phyloP scores from a whole-genome alignment of 1,140 invertebrate species.

The Parasteatoda tepidariorum region DNA sequence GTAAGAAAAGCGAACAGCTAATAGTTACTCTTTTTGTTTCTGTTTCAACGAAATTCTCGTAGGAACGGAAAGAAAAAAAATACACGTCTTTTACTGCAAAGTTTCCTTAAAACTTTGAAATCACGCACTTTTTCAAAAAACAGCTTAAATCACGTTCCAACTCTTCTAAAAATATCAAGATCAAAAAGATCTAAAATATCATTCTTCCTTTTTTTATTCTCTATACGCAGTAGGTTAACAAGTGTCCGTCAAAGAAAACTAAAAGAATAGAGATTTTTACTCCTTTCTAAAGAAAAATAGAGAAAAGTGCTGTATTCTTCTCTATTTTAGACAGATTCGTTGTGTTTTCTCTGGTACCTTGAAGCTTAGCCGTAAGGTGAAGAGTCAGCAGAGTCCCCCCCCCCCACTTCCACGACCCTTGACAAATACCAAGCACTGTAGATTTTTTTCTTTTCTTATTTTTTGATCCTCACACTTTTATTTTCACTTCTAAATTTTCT shows the following conservation, averaged over 20 bases:
- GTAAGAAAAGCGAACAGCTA: too few relatives aligned
- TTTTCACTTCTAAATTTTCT: conserved; percentile 16
- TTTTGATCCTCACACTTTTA: background rate
- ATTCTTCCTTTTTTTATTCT: background rate
- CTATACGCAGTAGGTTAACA: conserved; percentile 29
- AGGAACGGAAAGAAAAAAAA: too few relatives aligned
- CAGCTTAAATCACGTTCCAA: conserved; percentile 25
- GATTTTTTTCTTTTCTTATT: conserved; percentile 17
- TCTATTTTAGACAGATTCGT: conserved; percentile 8
- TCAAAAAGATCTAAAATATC: too few relatives aligned
- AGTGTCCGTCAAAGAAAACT: conserved; percentile 23
- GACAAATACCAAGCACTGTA: background rate
- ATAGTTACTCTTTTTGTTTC: too few relatives aligned
- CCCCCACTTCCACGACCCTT: too few relatives aligned
- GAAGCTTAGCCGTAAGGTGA: conserved; percentile 30
- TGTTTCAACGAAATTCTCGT: too few relatives aligned
- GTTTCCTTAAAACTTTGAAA: background rate
- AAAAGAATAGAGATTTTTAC: conserved; percentile 9
- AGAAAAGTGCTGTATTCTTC: background rate
- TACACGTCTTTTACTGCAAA: too few relatives aligned
- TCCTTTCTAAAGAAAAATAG: background rate
- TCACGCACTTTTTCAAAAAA: conserved; percentile 21
- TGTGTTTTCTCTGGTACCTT: background rate
- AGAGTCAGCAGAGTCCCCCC: conserved; percentile 34
- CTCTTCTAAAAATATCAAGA: conserved; percentile 23